phyloP scores from a whole-genome alignment of 2,113 vertebrate species.

The Mustela nigripes region DNA sequence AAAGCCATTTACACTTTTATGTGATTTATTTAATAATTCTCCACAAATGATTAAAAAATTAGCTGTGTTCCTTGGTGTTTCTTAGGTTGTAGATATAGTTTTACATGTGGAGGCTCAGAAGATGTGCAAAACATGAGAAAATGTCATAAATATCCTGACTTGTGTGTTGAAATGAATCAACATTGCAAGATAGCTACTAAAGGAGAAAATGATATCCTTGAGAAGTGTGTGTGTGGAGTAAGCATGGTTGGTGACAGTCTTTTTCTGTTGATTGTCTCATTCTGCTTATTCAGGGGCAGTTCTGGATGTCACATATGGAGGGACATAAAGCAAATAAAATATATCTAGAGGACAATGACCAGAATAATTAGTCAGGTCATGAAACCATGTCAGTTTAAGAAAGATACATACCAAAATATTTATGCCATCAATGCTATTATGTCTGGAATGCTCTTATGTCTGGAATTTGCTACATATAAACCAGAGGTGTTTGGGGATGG shows the following conservation, averaged over 20 bases:
- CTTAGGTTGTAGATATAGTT: not conserved
- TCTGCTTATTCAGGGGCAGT: not conserved
- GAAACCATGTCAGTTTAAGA: not conserved
- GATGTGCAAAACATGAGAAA: not conserved
- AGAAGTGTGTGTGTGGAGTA: not conserved
- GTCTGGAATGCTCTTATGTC: not conserved
- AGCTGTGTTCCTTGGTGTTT: not conserved
- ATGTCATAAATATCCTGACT: not conserved
- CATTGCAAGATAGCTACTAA: not conserved
- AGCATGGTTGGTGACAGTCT: not conserved
- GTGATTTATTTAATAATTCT: constrained; percentile 8
- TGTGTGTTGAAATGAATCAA: not conserved
- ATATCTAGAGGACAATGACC: not conserved
- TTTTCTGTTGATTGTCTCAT: not conserved
- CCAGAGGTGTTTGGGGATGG: not conserved
- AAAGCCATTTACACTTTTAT: not conserved
- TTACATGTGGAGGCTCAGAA: not conserved
- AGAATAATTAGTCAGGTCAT: not conserved
- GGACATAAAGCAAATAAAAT: not conserved
- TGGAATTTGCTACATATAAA: not conserved
- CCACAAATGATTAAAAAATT: not conserved
- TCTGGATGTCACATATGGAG: not conserved
- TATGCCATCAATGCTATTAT: not conserved
- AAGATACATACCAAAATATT: not conserved
- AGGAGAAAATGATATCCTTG: not conserved